Evolutionary conservation across 2,888 invertebrate genomes (phyloP).

Genomic region (Synergus laeviventris): DNA sequence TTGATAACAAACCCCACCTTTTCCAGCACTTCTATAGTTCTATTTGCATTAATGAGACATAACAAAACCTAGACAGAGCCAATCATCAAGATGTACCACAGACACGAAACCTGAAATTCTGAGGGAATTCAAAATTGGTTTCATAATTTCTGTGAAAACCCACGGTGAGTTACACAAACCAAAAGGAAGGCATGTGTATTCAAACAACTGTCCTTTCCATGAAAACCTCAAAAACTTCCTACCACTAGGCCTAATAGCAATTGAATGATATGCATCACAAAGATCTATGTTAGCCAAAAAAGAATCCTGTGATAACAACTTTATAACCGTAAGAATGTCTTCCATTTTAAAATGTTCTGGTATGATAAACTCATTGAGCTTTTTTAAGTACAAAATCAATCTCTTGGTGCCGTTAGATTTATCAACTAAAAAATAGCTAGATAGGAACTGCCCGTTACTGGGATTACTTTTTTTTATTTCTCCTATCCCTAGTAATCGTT

Average conservation of each 20-base stretch:
- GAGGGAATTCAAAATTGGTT: conserved; percentile 42
- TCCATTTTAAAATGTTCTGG: conserved; percentile 51
- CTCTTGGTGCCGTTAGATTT: conserved; percentile 40
- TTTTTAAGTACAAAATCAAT: conserved; percentile 49
- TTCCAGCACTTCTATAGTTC: conserved; percentile 17
- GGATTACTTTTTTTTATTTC: background rate
- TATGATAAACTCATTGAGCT: conserved; percentile 43
- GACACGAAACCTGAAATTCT: conserved; percentile 22
- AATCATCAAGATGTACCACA: conserved; percentile 45
- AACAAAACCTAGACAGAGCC: conserved; percentile 15
- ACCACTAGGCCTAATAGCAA: conserved; percentile 49
- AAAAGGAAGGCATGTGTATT: conserved; percentile 59
- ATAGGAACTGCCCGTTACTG: background rate
- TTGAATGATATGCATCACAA: conserved; percentile 28
- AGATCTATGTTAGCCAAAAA: conserved; percentile 28
- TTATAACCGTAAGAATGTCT: conserved; percentile 46
- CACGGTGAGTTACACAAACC: conserved; percentile 58
- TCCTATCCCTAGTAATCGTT: background rate
- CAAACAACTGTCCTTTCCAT: conserved; percentile 49
- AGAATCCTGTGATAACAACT: conserved; percentile 44
- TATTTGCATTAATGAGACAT: conserved; percentile 17
- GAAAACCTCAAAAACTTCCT: conserved; percentile 58
- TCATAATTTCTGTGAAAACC: conserved; percentile 60
- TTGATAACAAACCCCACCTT: conserved; percentile 42
- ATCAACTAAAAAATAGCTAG: background rate